These are phyloP conservation scores for Melanotaenia nigrans DNA, from an alignment of 2,797 vertebrate species.

Conservation along the genomic window DNA sequence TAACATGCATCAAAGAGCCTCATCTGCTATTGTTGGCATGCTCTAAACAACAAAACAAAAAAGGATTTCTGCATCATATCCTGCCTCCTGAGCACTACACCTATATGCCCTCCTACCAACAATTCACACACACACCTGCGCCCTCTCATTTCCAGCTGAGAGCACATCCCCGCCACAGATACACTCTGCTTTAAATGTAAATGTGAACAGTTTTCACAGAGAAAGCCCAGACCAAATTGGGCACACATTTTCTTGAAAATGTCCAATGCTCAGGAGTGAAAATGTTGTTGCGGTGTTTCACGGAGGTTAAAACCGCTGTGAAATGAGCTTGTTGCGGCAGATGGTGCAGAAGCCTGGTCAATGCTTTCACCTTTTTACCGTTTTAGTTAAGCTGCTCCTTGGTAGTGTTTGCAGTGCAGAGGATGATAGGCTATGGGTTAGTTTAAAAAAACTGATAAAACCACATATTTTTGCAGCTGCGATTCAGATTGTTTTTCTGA, in stretches of 20 bases:
- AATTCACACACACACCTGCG: neutral
- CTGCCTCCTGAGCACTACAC: neutral
- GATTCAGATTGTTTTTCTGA: no score
- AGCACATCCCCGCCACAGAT: neutral
- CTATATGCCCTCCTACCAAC: neutral
- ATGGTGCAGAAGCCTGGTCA: neutral
- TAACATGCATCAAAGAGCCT: neutral
- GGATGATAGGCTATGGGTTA: neutral
- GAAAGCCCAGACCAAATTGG: neutral
- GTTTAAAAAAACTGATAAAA: neutral
- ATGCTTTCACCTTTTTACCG: neutral
- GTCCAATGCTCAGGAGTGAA: neutral
- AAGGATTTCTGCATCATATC: neutral
- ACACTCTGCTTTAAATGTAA: neutral
- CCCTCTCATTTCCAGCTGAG: constrained; percentile 1
- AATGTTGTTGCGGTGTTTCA: neutral
- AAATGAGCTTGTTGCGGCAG: neutral
- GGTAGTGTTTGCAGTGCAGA: neutral
- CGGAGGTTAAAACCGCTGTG: neutral
- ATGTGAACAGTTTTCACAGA: neutral
- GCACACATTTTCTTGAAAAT: neutral
- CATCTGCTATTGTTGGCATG: neutral
- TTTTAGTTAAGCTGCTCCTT: neutral
- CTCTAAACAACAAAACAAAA: neutral
- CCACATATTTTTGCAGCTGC: no score